Evolutionary conservation across 2,888 invertebrate genomes (phyloP).

Genomic region (Mellilla xanthometata): DNA sequence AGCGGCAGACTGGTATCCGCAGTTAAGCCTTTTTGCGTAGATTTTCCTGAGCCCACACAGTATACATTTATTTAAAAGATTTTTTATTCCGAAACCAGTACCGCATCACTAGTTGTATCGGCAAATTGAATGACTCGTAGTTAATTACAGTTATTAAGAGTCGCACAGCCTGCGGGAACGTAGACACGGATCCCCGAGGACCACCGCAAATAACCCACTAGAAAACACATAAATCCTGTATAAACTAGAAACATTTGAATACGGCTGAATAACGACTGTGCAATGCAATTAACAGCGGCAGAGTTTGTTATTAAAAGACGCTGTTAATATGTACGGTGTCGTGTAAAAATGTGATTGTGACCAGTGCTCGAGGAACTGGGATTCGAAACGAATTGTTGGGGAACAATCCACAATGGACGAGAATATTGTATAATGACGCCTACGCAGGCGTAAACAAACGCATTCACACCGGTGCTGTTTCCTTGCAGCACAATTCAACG

Average conservation of each 20-base stretch:
- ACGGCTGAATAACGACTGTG: conserved; percentile 42
- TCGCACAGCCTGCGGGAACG: conserved; percentile 53
- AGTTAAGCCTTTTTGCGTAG: too few relatives aligned
- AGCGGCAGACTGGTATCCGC: too few relatives aligned
- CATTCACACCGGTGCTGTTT: conserved; percentile 37
- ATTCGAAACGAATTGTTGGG: conserved; percentile 46
- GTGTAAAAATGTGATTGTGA: conserved; percentile 24
- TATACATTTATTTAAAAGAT: too few relatives aligned
- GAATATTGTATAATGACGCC: conserved; percentile 53
- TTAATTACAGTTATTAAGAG: conserved; percentile 74
- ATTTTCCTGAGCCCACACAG: too few relatives aligned
- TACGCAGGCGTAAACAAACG: conserved; percentile 39
- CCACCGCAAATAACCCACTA: conserved; percentile 42
- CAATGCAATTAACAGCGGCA: conserved; percentile 43
- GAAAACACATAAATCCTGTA: conserved; percentile 42
- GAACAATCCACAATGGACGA: conserved; percentile 50
- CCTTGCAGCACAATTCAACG: conserved; percentile 44
- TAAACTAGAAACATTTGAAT: conserved; percentile 37
- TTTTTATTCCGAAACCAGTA: too few relatives aligned
- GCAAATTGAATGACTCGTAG: conserved; percentile 55
- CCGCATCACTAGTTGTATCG: conserved; percentile 28
- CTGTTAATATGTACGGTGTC: conserved; percentile 20
- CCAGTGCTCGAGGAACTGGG: conserved; percentile 31
- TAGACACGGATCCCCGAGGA: conserved; percentile 53
- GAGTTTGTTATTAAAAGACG: conserved; percentile 28